phyloP scores from a whole-genome alignment of 2,888 invertebrate species.

The Pilophorus perplexus region DNA sequence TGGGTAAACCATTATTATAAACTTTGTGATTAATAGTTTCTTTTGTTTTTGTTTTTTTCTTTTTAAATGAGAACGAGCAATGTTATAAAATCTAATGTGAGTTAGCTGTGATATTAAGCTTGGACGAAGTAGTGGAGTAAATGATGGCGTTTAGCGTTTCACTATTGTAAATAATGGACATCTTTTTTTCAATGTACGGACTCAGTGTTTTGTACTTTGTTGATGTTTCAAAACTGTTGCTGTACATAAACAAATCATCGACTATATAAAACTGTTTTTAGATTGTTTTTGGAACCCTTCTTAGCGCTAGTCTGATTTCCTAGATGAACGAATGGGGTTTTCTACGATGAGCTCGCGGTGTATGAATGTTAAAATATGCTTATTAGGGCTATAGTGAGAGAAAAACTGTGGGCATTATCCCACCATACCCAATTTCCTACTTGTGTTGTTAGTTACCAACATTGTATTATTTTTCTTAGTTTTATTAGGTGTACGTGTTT shows the following conservation, averaged over 20 bases:
- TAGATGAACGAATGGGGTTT: conserved; percentile 1
- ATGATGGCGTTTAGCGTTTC: conserved; percentile 17
- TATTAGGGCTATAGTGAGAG: conserved; percentile 6
- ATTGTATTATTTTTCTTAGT: too few species aligned
- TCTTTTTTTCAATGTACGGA: conserved; percentile 2
- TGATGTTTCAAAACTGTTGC: conserved; percentile 16
- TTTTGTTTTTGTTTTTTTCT: too few species aligned
- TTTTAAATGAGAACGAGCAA: neutral
- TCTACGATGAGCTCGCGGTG: conserved; percentile 1
- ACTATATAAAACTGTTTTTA: conserved; percentile 18
- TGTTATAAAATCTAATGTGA: conserved; percentile 35
- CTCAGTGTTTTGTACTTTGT: conserved; percentile 19
- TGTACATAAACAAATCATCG: conserved; percentile 14
- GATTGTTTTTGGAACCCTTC: neutral
- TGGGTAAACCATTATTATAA: conserved; percentile 4
- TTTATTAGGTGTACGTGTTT: conserved; percentile 29
- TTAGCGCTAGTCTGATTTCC: neutral
- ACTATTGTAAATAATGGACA: conserved; percentile 9
- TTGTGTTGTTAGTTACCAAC: neutral
- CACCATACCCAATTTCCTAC: neutral
- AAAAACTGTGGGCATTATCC: neutral
- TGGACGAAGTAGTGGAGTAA: conserved; percentile 43
- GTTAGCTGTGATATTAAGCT: conserved; percentile 46
- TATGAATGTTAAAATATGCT: conserved; percentile 1
- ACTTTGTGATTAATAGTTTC: conserved; percentile 11